phyloP scores from a whole-genome alignment of 2,797 vertebrate genomes.

The Gambusia yucatana region DNA sequence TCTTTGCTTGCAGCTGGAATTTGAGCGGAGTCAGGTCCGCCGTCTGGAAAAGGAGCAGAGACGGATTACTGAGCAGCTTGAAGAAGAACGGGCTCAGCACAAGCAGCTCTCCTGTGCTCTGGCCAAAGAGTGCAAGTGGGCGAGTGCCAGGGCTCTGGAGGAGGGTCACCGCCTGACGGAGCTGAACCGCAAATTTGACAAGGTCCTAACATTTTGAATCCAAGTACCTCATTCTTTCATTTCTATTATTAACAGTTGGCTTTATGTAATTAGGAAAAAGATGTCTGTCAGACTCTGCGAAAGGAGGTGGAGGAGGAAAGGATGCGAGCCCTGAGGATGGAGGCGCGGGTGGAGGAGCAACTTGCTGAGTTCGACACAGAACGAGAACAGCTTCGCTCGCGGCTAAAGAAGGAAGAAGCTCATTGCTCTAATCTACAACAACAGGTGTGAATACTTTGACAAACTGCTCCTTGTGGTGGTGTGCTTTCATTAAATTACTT shows the following conservation, averaged over 20 bases:
- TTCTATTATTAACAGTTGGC: fast-evolving
- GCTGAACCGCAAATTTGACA: conserved; percentile 86
- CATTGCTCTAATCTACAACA: conserved; percentile 87
- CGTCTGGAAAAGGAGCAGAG: conserved; percentile 93
- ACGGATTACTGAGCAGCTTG: conserved; percentile 87
- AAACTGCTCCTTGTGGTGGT: background rate
- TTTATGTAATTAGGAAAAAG: conserved; percentile 76
- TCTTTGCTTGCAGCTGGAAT: conserved; percentile 85
- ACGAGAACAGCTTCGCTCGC: conserved; percentile 91
- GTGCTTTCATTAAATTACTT: background rate
- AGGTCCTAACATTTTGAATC: conserved; percentile 50
- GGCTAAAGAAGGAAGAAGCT: conserved; percentile 92
- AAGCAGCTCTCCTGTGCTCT: conserved; percentile 93
- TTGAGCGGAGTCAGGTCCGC: conserved; percentile 91
- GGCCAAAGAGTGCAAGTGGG: conserved; percentile 95
- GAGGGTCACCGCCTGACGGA: conserved; percentile 90
- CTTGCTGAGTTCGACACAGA: conserved; percentile 97
- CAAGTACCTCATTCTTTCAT: background rate
- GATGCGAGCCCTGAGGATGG: conserved; percentile 88
- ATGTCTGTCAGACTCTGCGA: conserved; percentile 82
- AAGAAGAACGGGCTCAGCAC: conserved; percentile 91
- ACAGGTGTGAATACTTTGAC: conserved; percentile 68
- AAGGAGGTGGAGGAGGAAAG: conserved; percentile 88
- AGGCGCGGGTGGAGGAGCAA: conserved; percentile 95
- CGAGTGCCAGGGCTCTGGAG: conserved; percentile 88